Evolutionary conservation across 2,113 vertebrate species (phyloP).

Genomic region (Sinocyclocheilus rhinocerous): DNA sequence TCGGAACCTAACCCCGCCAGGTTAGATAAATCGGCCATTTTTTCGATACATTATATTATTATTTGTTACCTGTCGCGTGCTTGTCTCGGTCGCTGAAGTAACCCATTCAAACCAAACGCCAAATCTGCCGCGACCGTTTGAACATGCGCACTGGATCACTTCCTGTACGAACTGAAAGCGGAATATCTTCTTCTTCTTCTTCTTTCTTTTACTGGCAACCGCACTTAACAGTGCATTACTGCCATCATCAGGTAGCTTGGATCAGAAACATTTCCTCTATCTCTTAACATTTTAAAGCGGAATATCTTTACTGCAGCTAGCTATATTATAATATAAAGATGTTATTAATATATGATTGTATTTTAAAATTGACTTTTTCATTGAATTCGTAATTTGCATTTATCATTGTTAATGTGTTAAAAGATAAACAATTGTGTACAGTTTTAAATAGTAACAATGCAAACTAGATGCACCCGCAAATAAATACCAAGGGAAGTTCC

Average conservation of each 20-base stretch:
- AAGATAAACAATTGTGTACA: not conserved
- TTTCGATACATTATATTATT: conserved; percentile 60
- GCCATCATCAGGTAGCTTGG: no score
- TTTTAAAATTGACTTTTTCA: not conserved
- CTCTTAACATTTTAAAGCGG: no score
- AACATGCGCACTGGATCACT: conserved; percentile 66
- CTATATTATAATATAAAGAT: no score
- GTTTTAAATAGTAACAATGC: not conserved
- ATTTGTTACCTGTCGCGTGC: not conserved
- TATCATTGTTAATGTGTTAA: not conserved
- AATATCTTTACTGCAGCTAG: not conserved
- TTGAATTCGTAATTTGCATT: not conserved
- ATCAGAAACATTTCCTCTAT: no score
- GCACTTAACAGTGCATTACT: no score
- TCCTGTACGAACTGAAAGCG: conserved; percentile 16
- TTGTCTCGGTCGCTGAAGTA: fast-evolving
- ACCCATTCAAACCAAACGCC: conserved; percentile 69
- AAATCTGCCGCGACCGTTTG: conserved; percentile 77
- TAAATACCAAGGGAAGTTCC: not conserved
- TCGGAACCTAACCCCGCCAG: conserved; percentile 52
- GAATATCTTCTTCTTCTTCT: no score
- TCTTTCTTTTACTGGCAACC: no score
- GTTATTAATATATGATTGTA: not conserved
- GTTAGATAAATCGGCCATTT: conserved; percentile 65
- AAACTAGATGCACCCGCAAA: not conserved